A percentile compares a stretch with the other conserved stretches of the same genome.
Evolutionary conservation across 1,140 invertebrate genomes (phyloP).

Genomic region (Pseudomyrmex sp.): DNA sequence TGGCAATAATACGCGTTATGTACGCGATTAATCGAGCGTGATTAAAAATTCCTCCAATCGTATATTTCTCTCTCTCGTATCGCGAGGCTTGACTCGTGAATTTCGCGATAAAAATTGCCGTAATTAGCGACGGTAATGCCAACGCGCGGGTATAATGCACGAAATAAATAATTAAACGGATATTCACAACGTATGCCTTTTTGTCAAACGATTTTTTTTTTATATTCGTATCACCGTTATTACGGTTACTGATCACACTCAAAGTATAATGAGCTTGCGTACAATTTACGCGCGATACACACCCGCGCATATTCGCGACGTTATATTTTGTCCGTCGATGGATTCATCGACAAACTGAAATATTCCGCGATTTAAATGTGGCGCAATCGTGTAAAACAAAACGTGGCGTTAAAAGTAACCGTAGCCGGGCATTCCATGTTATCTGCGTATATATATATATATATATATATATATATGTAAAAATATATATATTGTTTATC

Average conservation of each 20-base stretch:
- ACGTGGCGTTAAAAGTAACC: not conserved
- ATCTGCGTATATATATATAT: not conserved
- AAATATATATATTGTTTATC: not conserved
- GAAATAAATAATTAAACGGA: slow-evolving; percentile 11
- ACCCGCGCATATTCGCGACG: not conserved
- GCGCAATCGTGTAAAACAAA: not conserved
- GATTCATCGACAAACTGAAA: not conserved
- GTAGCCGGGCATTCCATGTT: not conserved
- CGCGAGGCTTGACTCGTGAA: not conserved
- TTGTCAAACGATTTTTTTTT: not conserved
- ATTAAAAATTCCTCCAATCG: slow-evolving; percentile 14
- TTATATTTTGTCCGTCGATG: not conserved
- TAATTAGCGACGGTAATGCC: slow-evolving; percentile 20
- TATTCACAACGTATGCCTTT: not conserved
- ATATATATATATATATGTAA: too few relatives aligned
- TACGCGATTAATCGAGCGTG: slow-evolving; percentile 43
- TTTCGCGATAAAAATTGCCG: not conserved
- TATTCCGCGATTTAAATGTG: not conserved
- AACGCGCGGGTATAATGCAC: not conserved
- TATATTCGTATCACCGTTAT: not conserved
- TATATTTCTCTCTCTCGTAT: not conserved
- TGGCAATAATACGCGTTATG: slow-evolving; percentile 9
- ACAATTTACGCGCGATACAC: not conserved
- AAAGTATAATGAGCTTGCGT: not conserved
- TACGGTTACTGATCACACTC: not conserved